Conservation (phyloP, 2,888 invertebrate species). For the Syrista parreyssii region DNA sequence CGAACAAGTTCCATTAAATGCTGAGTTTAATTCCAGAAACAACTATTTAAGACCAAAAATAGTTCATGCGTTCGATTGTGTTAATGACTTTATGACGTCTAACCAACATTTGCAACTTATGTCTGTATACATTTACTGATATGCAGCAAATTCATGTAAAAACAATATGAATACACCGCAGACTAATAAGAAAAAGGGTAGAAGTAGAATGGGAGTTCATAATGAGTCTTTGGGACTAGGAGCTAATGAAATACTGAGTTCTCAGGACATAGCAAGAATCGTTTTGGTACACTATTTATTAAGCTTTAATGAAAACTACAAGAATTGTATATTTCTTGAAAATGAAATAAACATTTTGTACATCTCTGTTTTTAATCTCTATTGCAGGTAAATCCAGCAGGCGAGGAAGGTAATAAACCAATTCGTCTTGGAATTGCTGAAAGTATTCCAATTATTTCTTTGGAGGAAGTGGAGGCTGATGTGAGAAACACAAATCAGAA, state of each 20-base stretch:
- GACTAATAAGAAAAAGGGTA: conserved; percentile 59
- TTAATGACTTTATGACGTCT: too few species aligned
- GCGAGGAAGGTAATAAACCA: conserved; percentile 61
- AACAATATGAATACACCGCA: conserved; percentile 54
- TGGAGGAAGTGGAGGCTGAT: conserved; percentile 70
- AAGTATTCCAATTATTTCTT: conserved; percentile 76
- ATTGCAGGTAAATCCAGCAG: conserved; percentile 49
- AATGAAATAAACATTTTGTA: not conserved
- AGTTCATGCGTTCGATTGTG: too few species aligned
- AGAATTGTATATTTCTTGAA: not conserved
- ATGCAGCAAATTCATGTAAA: not conserved
- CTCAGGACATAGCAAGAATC: conserved; percentile 58
- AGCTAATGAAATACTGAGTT: conserved; percentile 46
- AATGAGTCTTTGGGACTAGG: conserved; percentile 42
- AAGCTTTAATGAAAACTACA: not conserved
- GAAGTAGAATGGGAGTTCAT: conserved; percentile 53
- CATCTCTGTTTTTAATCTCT: not conserved
- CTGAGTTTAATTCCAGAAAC: too few species aligned
- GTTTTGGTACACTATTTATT: conserved; percentile 50
- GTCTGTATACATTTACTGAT: not conserved
- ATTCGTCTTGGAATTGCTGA: conserved; percentile 71
- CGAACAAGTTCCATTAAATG: too few species aligned
- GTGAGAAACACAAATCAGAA: conserved; percentile 47
- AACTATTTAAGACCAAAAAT: too few species aligned
- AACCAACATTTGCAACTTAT: not conserved